Conservation (phyloP, 2,888 invertebrate species). For the Drosophila nr. perissopoda region DNA sequence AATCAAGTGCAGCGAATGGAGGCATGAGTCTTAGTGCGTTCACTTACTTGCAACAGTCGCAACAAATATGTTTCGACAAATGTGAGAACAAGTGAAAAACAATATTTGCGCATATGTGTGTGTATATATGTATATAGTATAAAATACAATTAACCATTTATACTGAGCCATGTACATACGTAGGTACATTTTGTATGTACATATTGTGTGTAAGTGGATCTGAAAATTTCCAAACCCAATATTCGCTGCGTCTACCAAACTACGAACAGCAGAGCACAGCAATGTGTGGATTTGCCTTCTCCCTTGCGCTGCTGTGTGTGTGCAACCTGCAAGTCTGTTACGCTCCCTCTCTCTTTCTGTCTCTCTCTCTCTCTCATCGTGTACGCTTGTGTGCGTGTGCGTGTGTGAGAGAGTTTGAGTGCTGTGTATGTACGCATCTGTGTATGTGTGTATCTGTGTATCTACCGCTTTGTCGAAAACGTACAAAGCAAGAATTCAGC, state of each 20-base stretch:
- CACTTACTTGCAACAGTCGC: neutral
- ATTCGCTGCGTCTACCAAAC: constrained; percentile 19
- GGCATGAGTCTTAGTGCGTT: neutral
- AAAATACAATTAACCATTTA: constrained; percentile 1
- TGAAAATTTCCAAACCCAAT: constrained; percentile 27
- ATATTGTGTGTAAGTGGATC: constrained; percentile 26
- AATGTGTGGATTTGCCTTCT: constrained; percentile 34
- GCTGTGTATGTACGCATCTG: constrained; percentile 1
- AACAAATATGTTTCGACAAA: neutral
- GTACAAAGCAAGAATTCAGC: constrained; percentile 21
- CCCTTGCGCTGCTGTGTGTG: constrained; percentile 32
- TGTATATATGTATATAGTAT: neutral
- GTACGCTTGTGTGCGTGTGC: constrained; percentile 7
- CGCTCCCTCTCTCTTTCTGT: constrained; percentile 21
- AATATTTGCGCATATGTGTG: neutral
- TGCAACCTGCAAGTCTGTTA: constrained; percentile 38
- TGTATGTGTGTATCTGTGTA: constrained; percentile 22
- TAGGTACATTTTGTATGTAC: neutral
- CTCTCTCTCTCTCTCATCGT: neutral
- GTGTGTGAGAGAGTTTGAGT: neutral
- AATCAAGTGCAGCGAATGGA: neutral
- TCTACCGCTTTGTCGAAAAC: constrained; percentile 28
- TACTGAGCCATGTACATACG: neutral
- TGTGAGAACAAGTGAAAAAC: neutral
- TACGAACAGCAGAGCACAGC: constrained; percentile 7